Base-by-base conservation (phyloP, 1,140 invertebrate species). In the Cydia strobilella region DNA sequence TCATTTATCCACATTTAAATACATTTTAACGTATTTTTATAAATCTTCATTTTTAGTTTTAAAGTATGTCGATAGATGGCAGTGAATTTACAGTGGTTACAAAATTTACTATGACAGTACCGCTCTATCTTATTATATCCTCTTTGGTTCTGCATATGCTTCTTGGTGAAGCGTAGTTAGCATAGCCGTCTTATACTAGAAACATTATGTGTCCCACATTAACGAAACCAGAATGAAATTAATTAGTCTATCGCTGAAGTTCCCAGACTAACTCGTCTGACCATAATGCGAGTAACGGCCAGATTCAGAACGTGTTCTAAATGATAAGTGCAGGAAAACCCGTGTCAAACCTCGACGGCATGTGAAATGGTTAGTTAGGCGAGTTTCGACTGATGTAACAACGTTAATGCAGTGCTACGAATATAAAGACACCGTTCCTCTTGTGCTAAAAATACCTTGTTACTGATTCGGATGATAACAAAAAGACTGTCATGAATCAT, bases 351-450 rank as follows among this genome's bases (percentile, higher is more conserved):
- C 54, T 18, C 54, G 5, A 5, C 54, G 54, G 54, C 54, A 59
- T 59, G 54, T 59, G 54, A 59, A 59, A 59, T 59, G 54, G 20
- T 59, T 59, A 59, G 54, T 59, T 9, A 23, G 18, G 15, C 20
- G 54, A 23, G 54, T 59, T 59, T 59, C 54, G 54, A 23, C 54
- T 59, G 54, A 59, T 23, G 54, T 59, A 59, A 59, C 54, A 59
- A 59, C 54, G 15, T 54, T 59, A n/a, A 59, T 59, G 54, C 54
- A 59, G 20, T 59, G 54, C 18, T 23, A 59, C 1, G 54, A 59
- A 59, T 51, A 18, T n/a, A 51, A 51, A n/a, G 15, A 45, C 9
- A n/a, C 2, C 45, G 45, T 48, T 48, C 5, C 45, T 48, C 13
- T 48, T 3, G 45, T 18, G 51, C 15, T 15, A 48, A 48, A 48